These are phyloP conservation scores for Thalassarche chlororhynchos DNA, from an alignment of 2,113 vertebrate species.

Conservation along the genomic window DNA sequence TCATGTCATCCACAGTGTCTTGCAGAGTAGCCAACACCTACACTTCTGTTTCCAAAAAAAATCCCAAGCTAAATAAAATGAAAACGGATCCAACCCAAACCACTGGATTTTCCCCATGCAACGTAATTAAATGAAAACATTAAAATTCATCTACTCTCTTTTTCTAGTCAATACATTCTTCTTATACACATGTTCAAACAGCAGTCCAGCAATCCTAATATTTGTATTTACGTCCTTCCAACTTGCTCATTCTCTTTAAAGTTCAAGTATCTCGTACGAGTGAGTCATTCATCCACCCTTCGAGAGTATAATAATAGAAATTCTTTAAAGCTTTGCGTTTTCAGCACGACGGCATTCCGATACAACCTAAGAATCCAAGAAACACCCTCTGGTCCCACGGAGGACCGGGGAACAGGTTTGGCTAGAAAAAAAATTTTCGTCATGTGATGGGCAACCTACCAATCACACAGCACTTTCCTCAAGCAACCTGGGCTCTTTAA, in stretches of 20 bases:
- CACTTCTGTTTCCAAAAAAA: background rate
- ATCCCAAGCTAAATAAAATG: background rate
- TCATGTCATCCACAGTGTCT: background rate
- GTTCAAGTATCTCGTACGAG: background rate
- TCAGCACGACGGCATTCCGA: constrained; percentile 25
- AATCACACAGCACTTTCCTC: constrained; percentile 50
- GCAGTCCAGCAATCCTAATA: background rate
- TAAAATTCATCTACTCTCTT: background rate
- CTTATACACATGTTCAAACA: background rate
- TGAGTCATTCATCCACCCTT: constrained; percentile 57
- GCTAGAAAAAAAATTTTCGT: constrained; percentile 48
- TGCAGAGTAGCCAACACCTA: background rate
- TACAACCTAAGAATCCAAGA: constrained; percentile 45
- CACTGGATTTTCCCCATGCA: background rate
- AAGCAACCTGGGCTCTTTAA: constrained; percentile 33
- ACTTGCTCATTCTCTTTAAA: constrained; percentile 33
- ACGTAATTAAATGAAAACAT: background rate
- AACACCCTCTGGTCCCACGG: constrained; percentile 41
- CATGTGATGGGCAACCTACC: constrained; percentile 68
- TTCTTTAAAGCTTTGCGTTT: constrained; percentile 42
- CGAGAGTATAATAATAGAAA: constrained; percentile 24
- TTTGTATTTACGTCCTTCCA: background rate
- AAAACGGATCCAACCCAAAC: background rate
- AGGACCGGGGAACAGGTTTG: constrained; percentile 59
- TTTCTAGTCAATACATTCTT: background rate